Evolutionary conservation across 2,797 vertebrate species (phyloP), one percentile per base, ranked within the genome.

Genomic region (Gallinago nigripennis): DNA sequence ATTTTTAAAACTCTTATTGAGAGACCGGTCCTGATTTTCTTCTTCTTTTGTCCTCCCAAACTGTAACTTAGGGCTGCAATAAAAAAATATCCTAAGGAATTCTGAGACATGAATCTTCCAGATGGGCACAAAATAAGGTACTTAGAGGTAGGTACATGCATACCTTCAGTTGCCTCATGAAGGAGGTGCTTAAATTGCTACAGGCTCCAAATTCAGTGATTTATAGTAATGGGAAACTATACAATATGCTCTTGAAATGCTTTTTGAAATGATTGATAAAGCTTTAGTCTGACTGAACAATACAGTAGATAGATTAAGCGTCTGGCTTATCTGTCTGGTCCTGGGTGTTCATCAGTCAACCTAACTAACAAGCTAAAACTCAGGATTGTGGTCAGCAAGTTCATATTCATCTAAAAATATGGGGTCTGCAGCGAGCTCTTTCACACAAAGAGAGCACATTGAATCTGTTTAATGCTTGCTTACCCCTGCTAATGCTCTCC

Each of bases 231-330:
- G 54, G 86, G 15, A 92, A 96, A 76, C 93, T 79, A 88, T 94
- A 92, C 68, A 88, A 43, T 75, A 92, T 37, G 76, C 61, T 88
- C 86, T 93, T 86, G 61, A 89, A 97, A 94, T 75, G 93, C n/a
- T 91, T 57, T 92, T 97, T 94, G 76, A 90, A 93, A 73, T 90
- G 88, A 91, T 35, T 95, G 90, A 95, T 96, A 90, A 57, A 73
- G 65, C 66, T 96, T 97, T 83, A 64, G 28, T 81, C 92, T 91
- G 83, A 64, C 72, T 96, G 86, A 84, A 77, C 88, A 94, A 68
- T 92, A 92, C 93, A 90, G 92, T 92, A 95, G 90, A 73, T 94
- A 48, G 93, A 95, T 94, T 97, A 95, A 75, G 61, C 84, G 81
- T 72, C 92, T 90, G 79, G 93, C 27, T 87, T 93, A 94, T 92